Evolutionary conservation across 2,113 vertebrate genomes (phyloP), one percentile per base, ranked within the genome.

Genomic region (Chauna torquata): DNA sequence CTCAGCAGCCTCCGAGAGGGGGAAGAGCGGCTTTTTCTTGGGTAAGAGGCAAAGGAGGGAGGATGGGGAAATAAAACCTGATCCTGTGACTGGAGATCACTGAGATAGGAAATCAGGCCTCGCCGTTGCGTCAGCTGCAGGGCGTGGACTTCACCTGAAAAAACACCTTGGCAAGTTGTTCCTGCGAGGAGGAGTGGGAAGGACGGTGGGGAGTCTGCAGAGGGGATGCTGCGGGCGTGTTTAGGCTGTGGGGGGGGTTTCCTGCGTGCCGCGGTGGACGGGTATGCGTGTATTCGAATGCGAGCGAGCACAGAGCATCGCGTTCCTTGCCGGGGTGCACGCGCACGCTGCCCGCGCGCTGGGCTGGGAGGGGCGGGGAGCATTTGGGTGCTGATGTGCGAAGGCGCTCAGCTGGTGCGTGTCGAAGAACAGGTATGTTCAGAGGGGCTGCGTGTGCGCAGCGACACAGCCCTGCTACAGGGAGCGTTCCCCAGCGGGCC

Each of bases 61-160:
- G 82, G 93, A 91, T 96, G 93, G 92, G 89, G 95, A 89, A 84
- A 77, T 90, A 92, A 66, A 74, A 86, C 50, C 83, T 25, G 50
- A 97, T 96, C 95, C 95, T 85, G 87, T 86, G 80, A 88, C 57
- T 83, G 92, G 90, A 96, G 89, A 94, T 81, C 8, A 28, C 57
- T 34, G 71, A 90, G 97, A 91, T 91, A 96, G 96, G 93, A 95
- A 96, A 90, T 70, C 79, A 64, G 70, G 88, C 89, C 82, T 71
- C 25, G 49, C 65, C 81, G 2, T 88, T 86, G 90, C 92, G 88
- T 97, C 96, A 97, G 96, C 97, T 94, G 90, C 88, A 96, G 95
- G 97, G 97, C 64, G 96, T 94, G 95, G 94, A 92, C 95, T 94
- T 96, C 96, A 97, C 97, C 96, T 97, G 94, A 94, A 96, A 96